Evolutionary conservation across 2,888 invertebrate species (phyloP).

Genomic region (Parochlus steinenii): DNA sequence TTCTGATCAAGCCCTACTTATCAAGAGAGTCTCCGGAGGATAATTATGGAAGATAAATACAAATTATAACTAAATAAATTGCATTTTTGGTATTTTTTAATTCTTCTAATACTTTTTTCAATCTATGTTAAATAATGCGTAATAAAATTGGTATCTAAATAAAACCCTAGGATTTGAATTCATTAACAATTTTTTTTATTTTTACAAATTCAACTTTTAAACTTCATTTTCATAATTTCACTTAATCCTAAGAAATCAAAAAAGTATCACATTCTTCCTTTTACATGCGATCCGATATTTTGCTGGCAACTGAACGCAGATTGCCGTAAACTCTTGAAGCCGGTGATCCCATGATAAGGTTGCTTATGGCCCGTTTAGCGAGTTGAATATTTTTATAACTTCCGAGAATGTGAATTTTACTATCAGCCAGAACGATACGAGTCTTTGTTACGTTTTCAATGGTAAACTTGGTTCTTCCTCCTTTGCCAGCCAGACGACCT

Average conservation of each 20-base stretch:
- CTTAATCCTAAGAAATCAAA: slow-evolving; percentile 3
- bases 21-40: too few species aligned
- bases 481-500: slow-evolving; percentile 92
- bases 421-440: slow-evolving; percentile 90
- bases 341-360: slow-evolving; percentile 90
- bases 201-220: neutral
- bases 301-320: slow-evolving; percentile 66
- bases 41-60: too few species aligned
- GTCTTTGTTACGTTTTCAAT: slow-evolving; percentile 99
- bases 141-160: slow-evolving; percentile 3
- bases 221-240: neutral
- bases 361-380: slow-evolving; percentile 88
- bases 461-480: slow-evolving; percentile 91
- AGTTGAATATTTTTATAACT: slow-evolving; percentile 93
- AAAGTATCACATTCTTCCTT: slow-evolving; percentile 12
- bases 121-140: neutral
- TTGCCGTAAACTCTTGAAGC: slow-evolving; percentile 97
- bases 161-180: neutral
- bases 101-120: too few species aligned
- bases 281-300: slow-evolving; percentile 70
- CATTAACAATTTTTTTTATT: neutral
- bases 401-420: slow-evolving; percentile 91
- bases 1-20: too few species aligned
- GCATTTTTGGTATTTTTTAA: too few species aligned
- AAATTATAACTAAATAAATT: too few species aligned